Evolutionary conservation across 2,888 invertebrate species (phyloP).

Genomic region (Leucophenga maculata): DNA sequence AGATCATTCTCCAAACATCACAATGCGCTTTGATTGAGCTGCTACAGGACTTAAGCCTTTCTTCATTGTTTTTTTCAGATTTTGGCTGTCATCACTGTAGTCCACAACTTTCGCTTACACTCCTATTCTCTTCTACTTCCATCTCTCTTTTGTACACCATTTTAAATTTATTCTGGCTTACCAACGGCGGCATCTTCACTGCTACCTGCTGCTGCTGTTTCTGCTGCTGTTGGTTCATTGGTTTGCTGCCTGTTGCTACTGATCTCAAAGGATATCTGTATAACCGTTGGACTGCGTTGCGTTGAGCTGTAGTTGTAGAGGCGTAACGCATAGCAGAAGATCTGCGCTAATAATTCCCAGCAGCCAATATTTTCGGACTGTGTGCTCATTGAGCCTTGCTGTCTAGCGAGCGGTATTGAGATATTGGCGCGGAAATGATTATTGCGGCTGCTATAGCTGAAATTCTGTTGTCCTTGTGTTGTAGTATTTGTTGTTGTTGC

Average conservation of each 20-base stretch:
- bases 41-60: constrained; percentile 22
- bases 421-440: constrained; percentile 62
- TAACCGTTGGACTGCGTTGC: constrained; percentile 60
- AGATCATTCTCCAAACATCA: constrained; percentile 57
- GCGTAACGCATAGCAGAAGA: constrained; percentile 69
- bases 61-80: neutral
- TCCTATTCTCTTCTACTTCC: constrained; percentile 38
- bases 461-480: constrained; percentile 31
- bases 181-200: constrained; percentile 2
- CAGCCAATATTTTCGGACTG: constrained; percentile 58
- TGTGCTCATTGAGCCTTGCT: constrained; percentile 54
- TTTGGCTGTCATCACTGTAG: constrained; percentile 33
- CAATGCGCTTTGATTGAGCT: constrained; percentile 72
- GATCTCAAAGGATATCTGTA: constrained; percentile 67
- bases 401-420: constrained; percentile 62
- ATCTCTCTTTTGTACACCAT: constrained; percentile 27
- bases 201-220: constrained; percentile 32
- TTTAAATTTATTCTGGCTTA: constrained; percentile 18
- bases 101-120: constrained; percentile 33
- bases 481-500: constrained; percentile 35
- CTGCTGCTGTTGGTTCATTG: neutral
- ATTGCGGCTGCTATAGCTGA: constrained; percentile 29
- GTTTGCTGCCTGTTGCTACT: constrained; percentile 35
- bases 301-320: constrained; percentile 63
- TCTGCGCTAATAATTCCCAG: constrained; percentile 68